phyloP scores from a whole-genome alignment of 2,113 vertebrate species.

The Gopherus evgoodei region DNA sequence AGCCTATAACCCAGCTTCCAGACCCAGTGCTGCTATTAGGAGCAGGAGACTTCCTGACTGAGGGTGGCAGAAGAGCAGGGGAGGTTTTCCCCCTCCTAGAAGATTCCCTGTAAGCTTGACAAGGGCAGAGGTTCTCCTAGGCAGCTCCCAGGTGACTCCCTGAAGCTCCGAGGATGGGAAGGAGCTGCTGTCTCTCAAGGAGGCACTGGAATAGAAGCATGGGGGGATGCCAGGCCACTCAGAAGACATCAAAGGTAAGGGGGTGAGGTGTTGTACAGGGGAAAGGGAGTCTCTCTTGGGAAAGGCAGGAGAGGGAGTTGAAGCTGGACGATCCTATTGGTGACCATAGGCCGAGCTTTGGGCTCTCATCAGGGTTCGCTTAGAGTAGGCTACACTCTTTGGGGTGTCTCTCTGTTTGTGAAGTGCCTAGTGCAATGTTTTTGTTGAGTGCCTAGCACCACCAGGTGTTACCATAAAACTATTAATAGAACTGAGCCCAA shows the following conservation, averaged over 20 bases:
- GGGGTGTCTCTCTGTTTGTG: not conserved
- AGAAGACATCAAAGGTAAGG: not conserved
- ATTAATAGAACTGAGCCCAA: not conserved
- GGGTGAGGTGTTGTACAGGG: not conserved
- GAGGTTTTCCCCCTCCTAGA: not conserved
- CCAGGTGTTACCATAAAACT: not conserved
- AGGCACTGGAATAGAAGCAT: not conserved
- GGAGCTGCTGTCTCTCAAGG: not conserved
- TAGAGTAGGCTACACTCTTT: not conserved
- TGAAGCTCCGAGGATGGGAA: not conserved
- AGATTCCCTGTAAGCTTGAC: not conserved
- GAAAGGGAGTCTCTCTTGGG: conserved; percentile 2
- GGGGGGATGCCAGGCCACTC: not conserved
- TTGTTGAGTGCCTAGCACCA: not conserved
- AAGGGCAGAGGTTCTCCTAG: not conserved
- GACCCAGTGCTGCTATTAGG: not conserved
- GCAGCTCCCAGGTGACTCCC: not conserved
- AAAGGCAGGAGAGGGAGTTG: conserved; percentile 5
- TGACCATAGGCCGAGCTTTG: not conserved
- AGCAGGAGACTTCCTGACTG: not conserved
- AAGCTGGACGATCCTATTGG: not conserved
- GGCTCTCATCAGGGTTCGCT: not conserved
- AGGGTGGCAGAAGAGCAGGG: not conserved
- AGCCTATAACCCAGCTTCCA: accelerated
- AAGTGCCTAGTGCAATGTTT: not conserved